phyloP scores from a whole-genome alignment of 2,113 vertebrate species.

The Proteles cristata region DNA sequence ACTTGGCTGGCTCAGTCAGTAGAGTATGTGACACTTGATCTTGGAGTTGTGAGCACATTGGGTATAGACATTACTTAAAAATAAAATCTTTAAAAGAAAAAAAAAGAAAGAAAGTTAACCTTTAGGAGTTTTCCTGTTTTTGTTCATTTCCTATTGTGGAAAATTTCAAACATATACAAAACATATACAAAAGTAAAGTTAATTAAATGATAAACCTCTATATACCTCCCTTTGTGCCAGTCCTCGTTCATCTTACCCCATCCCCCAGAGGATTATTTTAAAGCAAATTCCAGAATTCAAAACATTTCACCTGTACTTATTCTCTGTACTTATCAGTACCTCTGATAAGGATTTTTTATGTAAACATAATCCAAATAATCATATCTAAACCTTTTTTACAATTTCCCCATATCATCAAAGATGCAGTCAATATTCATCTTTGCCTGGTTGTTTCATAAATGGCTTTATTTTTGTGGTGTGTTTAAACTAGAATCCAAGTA shows the following conservation, averaged over 20 bases:
- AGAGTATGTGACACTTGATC: not conserved
- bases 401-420: not conserved
- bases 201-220: not conserved
- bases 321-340: no score
- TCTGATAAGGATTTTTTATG: not conserved
- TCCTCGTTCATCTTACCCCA: not conserved
- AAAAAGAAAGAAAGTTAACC: not conserved
- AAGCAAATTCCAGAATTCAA: slow-evolving; percentile 29
- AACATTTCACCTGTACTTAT: not conserved
- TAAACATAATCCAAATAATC: not conserved
- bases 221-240: not conserved
- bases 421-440: not conserved
- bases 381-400: not conserved
- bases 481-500: not conserved
- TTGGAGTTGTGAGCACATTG: not conserved
- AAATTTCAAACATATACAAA: slow-evolving; percentile 9
- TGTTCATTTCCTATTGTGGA: not conserved
- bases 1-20: not conserved
- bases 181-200: not conserved
- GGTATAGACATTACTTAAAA: not conserved
- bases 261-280: not conserved
- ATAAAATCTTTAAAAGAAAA: not conserved
- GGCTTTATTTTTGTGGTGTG: not conserved
- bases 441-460: not conserved
- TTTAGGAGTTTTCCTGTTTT: not conserved